phyloP scores from a whole-genome alignment of 2,113 vertebrate genomes.

The Pseudopodoces humilis region DNA sequence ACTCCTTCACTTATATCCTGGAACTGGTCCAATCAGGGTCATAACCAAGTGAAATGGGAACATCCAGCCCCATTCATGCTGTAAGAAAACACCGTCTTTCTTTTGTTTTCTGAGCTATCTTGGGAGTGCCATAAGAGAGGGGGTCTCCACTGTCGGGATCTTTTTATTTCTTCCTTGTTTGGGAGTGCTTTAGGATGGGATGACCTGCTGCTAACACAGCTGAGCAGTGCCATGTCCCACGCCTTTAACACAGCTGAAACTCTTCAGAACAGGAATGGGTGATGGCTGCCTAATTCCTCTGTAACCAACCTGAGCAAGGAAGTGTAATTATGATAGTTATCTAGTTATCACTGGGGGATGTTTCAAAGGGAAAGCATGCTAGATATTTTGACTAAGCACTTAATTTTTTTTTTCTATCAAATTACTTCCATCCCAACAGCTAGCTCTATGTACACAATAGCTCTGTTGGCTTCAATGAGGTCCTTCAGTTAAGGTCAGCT shows the following conservation, averaged over 20 bases:
- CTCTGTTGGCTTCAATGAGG: background rate
- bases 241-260: background rate
- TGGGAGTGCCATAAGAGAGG: background rate
- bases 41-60: background rate
- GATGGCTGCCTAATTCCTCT: background rate
- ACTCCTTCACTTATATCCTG: background rate
- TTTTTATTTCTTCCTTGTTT: background rate
- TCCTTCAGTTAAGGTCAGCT: background rate
- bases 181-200: background rate
- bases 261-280: background rate
- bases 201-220: background rate
- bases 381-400: constrained; percentile 14
- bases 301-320: background rate
- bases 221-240: background rate
- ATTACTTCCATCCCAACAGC: constrained; percentile 25
- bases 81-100: background rate
- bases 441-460: background rate
- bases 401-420: constrained; percentile 13
- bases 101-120: background rate
- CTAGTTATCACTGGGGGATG: background rate
- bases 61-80: background rate
- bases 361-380: constrained; percentile 12
- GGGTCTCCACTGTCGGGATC: background rate
- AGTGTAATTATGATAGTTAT: constrained; percentile 43
- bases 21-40: background rate